Base-by-base conservation (phyloP, 2,797 vertebrate species). In the Poecilia picta region DNA sequence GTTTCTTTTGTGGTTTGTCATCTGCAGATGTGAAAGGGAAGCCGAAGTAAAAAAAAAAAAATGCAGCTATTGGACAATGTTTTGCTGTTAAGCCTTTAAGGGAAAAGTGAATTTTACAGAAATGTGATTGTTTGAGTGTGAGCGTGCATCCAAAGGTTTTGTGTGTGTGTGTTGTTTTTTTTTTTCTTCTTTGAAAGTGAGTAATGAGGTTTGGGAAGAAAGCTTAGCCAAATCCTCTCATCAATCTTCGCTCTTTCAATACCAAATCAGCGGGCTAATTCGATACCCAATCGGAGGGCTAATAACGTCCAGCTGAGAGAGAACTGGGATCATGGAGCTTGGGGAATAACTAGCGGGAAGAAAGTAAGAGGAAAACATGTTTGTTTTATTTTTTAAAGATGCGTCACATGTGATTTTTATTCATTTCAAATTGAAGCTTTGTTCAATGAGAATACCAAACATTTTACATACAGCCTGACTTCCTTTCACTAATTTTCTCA, bases 211-310 rank as follows among this genome's bases (percentile, higher is more conserved):
- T 93, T 92, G 90, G 85, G 88, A 92, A 92, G 89, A 94, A 94
- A 95, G 93, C 92, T 90, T 91, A 72, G 89, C 91, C 89, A 93
- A 92, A 94, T 93, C 91, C 92, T 94, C 93, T 94, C 93, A 94
- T 95, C 91, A 92, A 92, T 94, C 93, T 94, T 94, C 90, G 78
- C 84, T 90, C 90, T 90, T 94, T 94, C 93, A 88, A 94, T 94
- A 94, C 88, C 90, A 92, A 94, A 95, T 94, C 93, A 94, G 90
- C 89, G 85, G 87, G 89, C 91, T 94, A 93, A 93, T 93, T 94
- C 93, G 87, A 94, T 94, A 95, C 89, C 92, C 93, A 95, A 95
- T 94, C 94, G 90, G 87, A 81, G 88, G 82, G 88, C 93, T 94
- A 95, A 94, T 92, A 92, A 89, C 87, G 83, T 88, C 74, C 88